Conservation (phyloP, 2,113 vertebrate species). For the Lichenostomus cassidix region DNA sequence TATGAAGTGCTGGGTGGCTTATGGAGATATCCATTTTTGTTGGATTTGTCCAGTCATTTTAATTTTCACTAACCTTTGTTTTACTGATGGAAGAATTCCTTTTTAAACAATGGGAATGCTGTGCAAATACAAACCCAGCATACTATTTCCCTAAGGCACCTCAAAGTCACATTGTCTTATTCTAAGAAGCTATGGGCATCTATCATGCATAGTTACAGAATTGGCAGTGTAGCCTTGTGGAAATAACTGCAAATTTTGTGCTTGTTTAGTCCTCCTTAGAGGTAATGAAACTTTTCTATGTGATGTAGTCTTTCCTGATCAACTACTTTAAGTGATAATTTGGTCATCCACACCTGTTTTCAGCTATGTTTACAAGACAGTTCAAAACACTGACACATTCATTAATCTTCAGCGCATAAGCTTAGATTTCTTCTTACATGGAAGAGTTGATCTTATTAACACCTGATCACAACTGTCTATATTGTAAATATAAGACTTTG, state of each 20-base stretch:
- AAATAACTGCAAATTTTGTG: slow-evolving; percentile 47
- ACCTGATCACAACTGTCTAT: slow-evolving; percentile 57
- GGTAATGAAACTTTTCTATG: background rate
- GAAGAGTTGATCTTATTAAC: slow-evolving; percentile 64
- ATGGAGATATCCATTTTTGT: slow-evolving; percentile 19
- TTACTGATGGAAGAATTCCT: background rate
- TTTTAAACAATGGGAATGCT: slow-evolving; percentile 5
- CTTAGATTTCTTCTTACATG: slow-evolving; percentile 69
- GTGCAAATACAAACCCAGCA: background rate
- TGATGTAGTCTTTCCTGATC: background rate
- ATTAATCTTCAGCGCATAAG: slow-evolving; percentile 34
- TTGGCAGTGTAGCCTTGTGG: background rate
- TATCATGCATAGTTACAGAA: background rate
- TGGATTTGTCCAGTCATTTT: slow-evolving; percentile 55
- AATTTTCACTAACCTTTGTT: slow-evolving; percentile 52
- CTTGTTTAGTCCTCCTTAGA: background rate
- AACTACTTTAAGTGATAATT: slow-evolving; percentile 33
- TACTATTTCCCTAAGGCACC: slow-evolving; percentile 31
- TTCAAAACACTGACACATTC: slow-evolving; percentile 32
- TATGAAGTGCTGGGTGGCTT: slow-evolving; percentile 26
- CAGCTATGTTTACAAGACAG: slow-evolving; percentile 44
- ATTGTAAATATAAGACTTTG: slow-evolving; percentile 68
- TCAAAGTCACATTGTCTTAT: background rate
- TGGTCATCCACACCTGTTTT: slow-evolving; percentile 37
- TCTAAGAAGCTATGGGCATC: background rate